These are phyloP conservation scores for Nibea coibor DNA, from an alignment of 2,113 vertebrate genomes.

Conservation along the genomic window DNA sequence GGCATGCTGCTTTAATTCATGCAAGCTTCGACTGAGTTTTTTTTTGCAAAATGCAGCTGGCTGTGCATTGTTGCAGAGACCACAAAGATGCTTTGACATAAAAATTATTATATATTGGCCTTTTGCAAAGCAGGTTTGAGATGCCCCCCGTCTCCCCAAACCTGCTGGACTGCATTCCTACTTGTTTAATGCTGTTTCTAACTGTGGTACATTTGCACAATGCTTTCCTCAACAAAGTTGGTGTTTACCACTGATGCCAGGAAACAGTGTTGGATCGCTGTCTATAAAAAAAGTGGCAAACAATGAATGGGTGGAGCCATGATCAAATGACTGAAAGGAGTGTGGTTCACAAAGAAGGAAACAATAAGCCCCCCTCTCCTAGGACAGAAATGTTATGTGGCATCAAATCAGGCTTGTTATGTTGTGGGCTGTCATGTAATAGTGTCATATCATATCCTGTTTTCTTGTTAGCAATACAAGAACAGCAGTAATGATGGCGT, in stretches of 20 bases:
- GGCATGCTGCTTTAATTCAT: not conserved
- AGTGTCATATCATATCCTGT: not conserved
- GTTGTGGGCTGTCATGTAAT: too few species aligned
- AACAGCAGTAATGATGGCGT: not conserved
- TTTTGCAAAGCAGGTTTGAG: not conserved
- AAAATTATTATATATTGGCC: not conserved
- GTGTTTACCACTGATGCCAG: constrained; percentile 13
- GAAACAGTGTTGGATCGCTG: constrained; percentile 12
- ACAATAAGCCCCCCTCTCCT: not conserved
- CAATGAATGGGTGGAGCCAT: not conserved
- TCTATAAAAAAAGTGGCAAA: not conserved
- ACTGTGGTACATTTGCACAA: not conserved
- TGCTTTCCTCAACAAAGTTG: not conserved
- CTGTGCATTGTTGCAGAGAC: not conserved
- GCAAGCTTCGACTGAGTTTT: not conserved
- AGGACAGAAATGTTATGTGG: not conserved
- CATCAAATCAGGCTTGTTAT: not conserved
- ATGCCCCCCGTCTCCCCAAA: not conserved
- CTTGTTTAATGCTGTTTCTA: not conserved
- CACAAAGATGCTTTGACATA: not conserved
- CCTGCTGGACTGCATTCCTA: not conserved
- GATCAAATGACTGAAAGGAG: not conserved
- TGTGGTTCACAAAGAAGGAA: not conserved
- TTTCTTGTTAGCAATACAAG: not conserved
- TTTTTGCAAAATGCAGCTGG: not conserved